Base-by-base conservation (phyloP, 2,113 vertebrate genomes). In the Saimiri boliviensis region DNA sequence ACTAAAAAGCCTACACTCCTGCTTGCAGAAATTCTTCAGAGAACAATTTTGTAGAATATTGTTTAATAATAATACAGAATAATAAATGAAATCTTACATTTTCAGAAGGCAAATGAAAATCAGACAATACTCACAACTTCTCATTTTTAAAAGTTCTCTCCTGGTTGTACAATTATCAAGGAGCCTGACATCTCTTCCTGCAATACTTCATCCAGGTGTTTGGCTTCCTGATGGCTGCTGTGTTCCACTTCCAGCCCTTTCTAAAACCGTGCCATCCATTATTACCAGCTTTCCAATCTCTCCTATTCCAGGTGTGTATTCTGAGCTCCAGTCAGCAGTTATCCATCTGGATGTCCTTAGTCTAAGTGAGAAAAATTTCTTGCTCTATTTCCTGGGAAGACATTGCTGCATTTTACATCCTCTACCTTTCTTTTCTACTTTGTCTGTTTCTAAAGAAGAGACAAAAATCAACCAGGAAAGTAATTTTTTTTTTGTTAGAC, bases 91-190 rank as follows among this genome's bases (percentile, higher is more conserved):
- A 19, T 52, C 13, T 66, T 70, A 56, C 45, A 47, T n/a, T n/a
- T 91, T 93, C n/a, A 74, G 20, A 77, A 86, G 27, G 42, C 25
- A 71, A 89, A 9, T 89, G 17, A 93, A 93, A 95, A 74, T 21
- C 56, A 88, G 3, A 40, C 4, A 58, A 4, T 32, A 60, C 1
- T 32, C 12, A 14, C 5, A 63, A 87, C 4, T 60, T 91, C 8
- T 40, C 9, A n/a, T 45, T 40, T 85, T 84, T 42, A 3, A 4
- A 73, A 5, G 25, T 80, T 63, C 10, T 37, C 25, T 45, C 2
- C 27, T 40, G 6, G 8, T 32, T 70, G n/a, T 35, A n/a, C 9
- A 3, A 56, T 2, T 81, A 2, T 27, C 6, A 45, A 25, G 40
- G 21, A 63, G 7, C 17, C 25, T 21, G 52, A 77, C 35, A 32